These are phyloP conservation scores for Diuraphis noxia DNA, from an alignment of 1,140 invertebrate species.

Conservation along the genomic window DNA sequence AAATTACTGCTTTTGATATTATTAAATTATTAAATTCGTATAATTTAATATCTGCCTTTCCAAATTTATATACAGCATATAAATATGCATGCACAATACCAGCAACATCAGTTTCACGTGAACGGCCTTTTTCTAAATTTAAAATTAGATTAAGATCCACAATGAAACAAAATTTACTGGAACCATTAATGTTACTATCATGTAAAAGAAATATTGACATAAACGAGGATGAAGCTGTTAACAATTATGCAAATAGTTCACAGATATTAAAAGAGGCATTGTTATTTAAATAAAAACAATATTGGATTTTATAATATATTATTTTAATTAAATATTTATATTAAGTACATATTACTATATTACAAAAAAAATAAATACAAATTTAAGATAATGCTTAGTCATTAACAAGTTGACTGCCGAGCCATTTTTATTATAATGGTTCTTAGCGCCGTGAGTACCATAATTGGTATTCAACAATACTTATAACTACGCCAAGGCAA, in stretches of 20 bases:
- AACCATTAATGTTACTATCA: not conserved
- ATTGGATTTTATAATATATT: not conserved
- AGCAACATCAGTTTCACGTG: constrained; percentile 9
- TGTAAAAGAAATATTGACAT: not conserved
- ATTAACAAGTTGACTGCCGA: too few species aligned
- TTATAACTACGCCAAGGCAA: not conserved
- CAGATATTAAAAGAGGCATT: not conserved
- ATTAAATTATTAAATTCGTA: not conserved
- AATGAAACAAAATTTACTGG: not conserved
- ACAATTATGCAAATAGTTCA: not conserved
- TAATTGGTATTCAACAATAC: not conserved
- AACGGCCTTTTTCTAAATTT: constrained; percentile 1
- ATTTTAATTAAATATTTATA: too few species aligned
- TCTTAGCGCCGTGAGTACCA: constrained; percentile 1
- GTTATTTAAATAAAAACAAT: not conserved
- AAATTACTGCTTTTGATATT: not conserved
- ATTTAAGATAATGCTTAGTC: too few species aligned
- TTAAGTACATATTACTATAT: too few species aligned
- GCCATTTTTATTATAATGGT: too few species aligned
- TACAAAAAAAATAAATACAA: too few species aligned
- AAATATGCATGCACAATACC: constrained; percentile 22
- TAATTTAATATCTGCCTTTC: not conserved
- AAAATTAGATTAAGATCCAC: constrained; percentile 6
- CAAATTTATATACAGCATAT: constrained; percentile 7
- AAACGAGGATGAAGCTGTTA: constrained; percentile 5